These are phyloP conservation scores for Troilus luridus DNA, from an alignment of 2,888 invertebrate species.

Conservation along the genomic window DNA sequence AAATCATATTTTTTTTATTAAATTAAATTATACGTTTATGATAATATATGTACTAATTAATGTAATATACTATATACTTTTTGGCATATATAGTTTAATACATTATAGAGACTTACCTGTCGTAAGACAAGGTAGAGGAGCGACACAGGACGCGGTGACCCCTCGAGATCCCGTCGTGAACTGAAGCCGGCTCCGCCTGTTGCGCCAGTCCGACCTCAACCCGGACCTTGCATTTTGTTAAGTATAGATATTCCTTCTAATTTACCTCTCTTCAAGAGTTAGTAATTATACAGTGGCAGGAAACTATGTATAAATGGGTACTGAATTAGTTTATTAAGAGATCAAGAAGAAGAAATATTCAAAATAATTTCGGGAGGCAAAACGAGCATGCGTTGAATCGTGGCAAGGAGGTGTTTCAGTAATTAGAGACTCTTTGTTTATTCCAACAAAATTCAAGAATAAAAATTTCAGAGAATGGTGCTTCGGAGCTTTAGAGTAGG, in stretches of 20 bases:
- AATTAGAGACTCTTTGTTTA: too few relatives aligned
- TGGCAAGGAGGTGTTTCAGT: too few relatives aligned
- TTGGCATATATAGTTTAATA: background rate
- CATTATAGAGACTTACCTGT: background rate
- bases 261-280: background rate
- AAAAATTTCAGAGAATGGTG: too few relatives aligned
- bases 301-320: background rate
- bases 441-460: too few relatives aligned
- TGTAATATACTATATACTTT: background rate
- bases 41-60: background rate
- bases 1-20: background rate
- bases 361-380: too few relatives aligned
- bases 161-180: background rate
- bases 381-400: too few relatives aligned
- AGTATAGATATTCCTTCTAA: background rate
- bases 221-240: constrained; percentile 20
- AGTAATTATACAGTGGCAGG: background rate
- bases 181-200: constrained; percentile 19
- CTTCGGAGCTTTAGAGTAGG: too few relatives aligned
- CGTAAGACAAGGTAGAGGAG: background rate
- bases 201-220: constrained; percentile 27
- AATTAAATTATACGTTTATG: background rate
- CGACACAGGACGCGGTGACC: background rate
- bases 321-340: too few relatives aligned
- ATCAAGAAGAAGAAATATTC: too few relatives aligned